A percentile compares a stretch with the other conserved stretches of the same genome.
Evolutionary conservation across 2,888 invertebrate genomes (phyloP).

Genomic region (Ischnura elegans): DNA sequence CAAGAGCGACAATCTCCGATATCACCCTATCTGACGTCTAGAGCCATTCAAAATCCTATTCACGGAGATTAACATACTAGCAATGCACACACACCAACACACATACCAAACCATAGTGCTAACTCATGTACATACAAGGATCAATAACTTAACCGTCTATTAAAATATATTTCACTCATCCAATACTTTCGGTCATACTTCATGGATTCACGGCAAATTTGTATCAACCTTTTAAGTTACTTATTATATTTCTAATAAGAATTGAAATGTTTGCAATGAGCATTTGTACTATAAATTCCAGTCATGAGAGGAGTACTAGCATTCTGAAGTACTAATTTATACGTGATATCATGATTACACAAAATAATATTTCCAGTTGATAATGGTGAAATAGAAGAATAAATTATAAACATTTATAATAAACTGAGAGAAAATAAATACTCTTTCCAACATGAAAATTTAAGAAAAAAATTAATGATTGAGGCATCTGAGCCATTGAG

Average conservation of each 20-base stretch:
- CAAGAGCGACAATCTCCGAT: conserved; percentile 66
- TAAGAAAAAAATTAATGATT: neutral
- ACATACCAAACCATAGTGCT: neutral
- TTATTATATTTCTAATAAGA: neutral
- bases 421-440: neutral
- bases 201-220: neutral
- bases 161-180: neutral
- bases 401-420: neutral
- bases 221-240: neutral
- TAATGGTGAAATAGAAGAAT: neutral
- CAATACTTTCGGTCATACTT: neutral
- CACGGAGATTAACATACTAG: conserved; percentile 33
- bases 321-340: neutral
- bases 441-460: neutral
- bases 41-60: conserved; percentile 37
- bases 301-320: neutral
- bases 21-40: conserved; percentile 61
- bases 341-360: neutral
- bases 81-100: neutral
- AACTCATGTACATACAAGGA: neutral
- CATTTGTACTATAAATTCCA: neutral
- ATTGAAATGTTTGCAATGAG: neutral
- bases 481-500: neutral
- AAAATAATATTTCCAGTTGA: neutral
- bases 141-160: neutral